These are phyloP conservation scores for Hanleya hanleyi DNA, from an alignment of 2,888 invertebrate genomes.

Conservation along the genomic window DNA sequence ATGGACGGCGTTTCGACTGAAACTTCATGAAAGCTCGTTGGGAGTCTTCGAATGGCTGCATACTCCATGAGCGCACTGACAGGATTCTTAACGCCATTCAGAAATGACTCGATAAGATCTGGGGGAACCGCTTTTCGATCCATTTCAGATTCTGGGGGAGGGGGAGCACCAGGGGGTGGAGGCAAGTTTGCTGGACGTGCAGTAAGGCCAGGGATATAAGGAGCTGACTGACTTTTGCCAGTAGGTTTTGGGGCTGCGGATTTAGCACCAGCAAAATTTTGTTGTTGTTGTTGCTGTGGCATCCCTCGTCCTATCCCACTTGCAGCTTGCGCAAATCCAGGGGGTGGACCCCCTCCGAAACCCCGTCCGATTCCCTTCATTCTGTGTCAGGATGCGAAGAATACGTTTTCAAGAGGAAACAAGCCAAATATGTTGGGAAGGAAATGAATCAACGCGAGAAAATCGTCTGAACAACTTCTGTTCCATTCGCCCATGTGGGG, in stretches of 20 bases:
- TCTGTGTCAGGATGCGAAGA: too few relatives aligned
- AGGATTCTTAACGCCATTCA: slow-evolving; percentile 59
- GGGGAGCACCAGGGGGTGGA: neutral
- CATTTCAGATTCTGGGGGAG: slow-evolving; percentile 27
- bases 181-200: slow-evolving; percentile 36
- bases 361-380: slow-evolving; percentile 5
- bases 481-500: too few relatives aligned
- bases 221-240: neutral
- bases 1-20: slow-evolving; percentile 42
- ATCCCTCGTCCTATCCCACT: neutral
- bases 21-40: slow-evolving; percentile 51
- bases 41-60: slow-evolving; percentile 43
- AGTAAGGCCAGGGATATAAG: slow-evolving; percentile 51
- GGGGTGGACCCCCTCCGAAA: neutral
- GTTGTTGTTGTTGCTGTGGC: neutral
- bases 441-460: too few relatives aligned
- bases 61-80: slow-evolving; percentile 64
- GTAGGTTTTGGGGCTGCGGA: too few relatives aligned
- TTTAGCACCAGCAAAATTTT: too few relatives aligned
- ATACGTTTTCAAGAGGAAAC: too few relatives aligned
- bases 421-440: too few relatives aligned
- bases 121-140: slow-evolving; percentile 42
- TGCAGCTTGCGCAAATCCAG: neutral
- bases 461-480: too few relatives aligned
- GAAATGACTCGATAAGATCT: slow-evolving; percentile 53